Percentiles rank a stretch among this genome's conserved stretches.
These are phyloP conservation scores for Actinostola sp. DNA, from an alignment of 92 coral and sea anemone species.

Conservation along the genomic window DNA sequence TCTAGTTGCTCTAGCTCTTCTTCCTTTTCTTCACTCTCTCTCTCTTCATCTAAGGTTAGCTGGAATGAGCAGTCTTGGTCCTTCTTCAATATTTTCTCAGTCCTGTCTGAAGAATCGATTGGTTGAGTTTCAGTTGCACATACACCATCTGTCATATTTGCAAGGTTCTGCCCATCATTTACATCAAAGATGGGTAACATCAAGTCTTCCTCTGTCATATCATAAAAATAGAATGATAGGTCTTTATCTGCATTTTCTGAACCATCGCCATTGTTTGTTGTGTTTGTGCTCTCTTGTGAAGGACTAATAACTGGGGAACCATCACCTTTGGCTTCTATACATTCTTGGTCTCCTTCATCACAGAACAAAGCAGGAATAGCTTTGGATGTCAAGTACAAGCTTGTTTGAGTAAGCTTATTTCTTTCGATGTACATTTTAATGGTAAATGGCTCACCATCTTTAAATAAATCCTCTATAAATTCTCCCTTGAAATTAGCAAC, in stretches of 20 bases:
- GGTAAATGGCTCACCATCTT: slow-evolving; percentile 4
- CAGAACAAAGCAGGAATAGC: slow-evolving; percentile 3
- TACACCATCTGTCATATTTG: no score
- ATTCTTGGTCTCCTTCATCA: slow-evolving; percentile 25
- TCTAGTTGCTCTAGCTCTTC: no score
- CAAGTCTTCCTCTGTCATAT: no score
- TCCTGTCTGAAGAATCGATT: no score
- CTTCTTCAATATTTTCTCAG: no score
- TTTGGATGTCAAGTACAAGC: slow-evolving; percentile 50
- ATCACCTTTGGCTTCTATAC: background rate
- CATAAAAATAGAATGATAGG: background rate
- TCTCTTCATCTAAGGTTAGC: no score
- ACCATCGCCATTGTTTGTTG: background rate
- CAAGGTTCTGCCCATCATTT: no score
- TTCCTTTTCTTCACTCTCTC: no score
- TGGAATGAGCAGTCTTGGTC: no score
- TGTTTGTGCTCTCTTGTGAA: background rate
- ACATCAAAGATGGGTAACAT: no score
- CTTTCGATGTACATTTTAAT: slow-evolving; percentile 49
- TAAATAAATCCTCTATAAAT: slow-evolving; percentile 18
- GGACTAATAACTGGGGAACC: background rate
- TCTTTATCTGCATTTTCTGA: background rate
- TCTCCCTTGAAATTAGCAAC: slow-evolving; percentile 51
- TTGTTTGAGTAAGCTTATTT: slow-evolving; percentile 32
- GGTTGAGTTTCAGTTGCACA: no score